Evolutionary conservation across 2,113 vertebrate genomes (phyloP).

Genomic region (Dipodomys ordii): DNA sequence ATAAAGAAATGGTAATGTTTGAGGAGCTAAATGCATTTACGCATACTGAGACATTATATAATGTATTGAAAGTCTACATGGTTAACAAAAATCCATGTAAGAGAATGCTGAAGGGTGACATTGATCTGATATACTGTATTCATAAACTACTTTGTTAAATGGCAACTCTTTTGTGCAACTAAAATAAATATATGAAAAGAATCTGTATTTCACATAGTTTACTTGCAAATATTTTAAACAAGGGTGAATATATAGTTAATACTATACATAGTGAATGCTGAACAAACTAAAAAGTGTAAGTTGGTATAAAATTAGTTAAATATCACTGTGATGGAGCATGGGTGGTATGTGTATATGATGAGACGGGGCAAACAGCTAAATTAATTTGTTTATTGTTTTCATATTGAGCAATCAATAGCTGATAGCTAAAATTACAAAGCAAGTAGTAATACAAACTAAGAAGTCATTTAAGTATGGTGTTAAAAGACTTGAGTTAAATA

Average conservation of each 20-base stretch:
- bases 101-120: too few species aligned
- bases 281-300: constrained; percentile 6
- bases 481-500: constrained; percentile 25
- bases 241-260: not conserved
- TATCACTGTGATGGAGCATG: not conserved
- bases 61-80: not conserved
- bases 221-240: constrained; percentile 33
- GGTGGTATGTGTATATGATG: not conserved
- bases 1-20: not conserved
- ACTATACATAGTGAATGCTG: not conserved
- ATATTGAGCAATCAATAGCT: not conserved
- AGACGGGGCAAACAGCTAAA: not conserved
- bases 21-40: not conserved
- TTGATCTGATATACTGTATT: too few species aligned
- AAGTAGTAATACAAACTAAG: constrained; percentile 23
- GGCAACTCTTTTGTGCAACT: too few species aligned
- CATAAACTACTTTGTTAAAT: too few species aligned
- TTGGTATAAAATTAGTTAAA: constrained; percentile 37
- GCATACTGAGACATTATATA: not conserved
- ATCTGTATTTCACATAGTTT: not conserved
- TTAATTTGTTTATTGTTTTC: not conserved
- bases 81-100: not conserved
- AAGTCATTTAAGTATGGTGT: not conserved
- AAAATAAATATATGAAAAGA: too few species aligned
- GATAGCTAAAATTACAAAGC: not conserved